Evolutionary conservation across 2,113 vertebrate species (phyloP).

Genomic region (Nothoprocta pentlandii): DNA sequence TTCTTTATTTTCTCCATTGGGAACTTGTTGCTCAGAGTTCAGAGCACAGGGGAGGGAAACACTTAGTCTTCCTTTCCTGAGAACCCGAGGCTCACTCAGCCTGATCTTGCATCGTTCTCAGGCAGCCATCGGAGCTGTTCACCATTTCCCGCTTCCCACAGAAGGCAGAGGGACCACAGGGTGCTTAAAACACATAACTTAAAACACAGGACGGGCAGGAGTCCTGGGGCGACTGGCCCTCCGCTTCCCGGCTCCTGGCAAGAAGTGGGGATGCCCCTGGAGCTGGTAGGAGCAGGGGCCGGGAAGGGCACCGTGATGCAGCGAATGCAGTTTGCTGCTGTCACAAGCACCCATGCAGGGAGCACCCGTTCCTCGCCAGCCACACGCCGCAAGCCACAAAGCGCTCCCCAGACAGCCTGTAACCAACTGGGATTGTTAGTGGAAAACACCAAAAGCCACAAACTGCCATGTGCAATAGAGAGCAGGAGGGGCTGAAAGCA

Average conservation of each 20-base stretch:
- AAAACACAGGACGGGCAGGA: background rate
- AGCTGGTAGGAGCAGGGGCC: background rate
- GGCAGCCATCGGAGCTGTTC: background rate
- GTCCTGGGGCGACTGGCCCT: background rate
- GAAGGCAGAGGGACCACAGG: background rate
- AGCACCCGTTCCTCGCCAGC: background rate
- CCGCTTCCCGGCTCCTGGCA: background rate
- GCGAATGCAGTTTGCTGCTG: background rate
- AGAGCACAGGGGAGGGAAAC: background rate
- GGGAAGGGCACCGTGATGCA: background rate
- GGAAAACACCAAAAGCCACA: conserved; percentile 49
- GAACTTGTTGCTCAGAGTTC: background rate
- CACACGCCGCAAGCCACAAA: background rate
- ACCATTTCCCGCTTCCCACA: background rate
- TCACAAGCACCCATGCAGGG: background rate
- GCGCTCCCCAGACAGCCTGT: background rate
- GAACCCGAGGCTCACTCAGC: background rate
- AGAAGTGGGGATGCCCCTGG: background rate
- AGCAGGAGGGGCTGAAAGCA: background rate
- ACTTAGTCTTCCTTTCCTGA: background rate
- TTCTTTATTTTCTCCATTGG: background rate
- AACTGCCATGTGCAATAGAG: background rate
- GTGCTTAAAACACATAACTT: background rate
- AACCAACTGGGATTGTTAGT: background rate
- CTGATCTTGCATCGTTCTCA: background rate